Percentiles rank a stretch among this genome's conserved stretches.
These are phyloP conservation scores for Lasioglossum malachurum DNA, from an alignment of 2,888 invertebrate genomes.

Conservation along the genomic window DNA sequence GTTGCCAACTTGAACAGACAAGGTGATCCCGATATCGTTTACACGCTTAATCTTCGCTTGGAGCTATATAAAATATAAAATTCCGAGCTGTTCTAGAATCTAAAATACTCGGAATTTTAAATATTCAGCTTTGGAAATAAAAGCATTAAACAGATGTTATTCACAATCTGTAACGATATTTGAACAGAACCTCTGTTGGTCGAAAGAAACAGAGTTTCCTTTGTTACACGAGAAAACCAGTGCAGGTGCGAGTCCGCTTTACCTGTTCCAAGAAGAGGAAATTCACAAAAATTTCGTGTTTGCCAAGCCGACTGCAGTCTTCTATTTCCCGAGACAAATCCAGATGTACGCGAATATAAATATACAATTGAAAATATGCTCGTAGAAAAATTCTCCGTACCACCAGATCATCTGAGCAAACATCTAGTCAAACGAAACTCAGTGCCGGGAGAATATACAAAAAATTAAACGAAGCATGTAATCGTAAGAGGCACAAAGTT, in stretches of 20 bases:
- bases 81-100: not conserved
- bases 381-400: no score
- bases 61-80: not conserved
- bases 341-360: not conserved
- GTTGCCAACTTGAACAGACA: not conserved
- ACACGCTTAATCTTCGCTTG: not conserved
- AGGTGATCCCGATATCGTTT: not conserved
- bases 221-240: slow-evolving; percentile 48
- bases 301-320: slow-evolving; percentile 13
- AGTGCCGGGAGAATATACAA: not conserved
- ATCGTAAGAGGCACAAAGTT: not conserved
- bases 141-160: not conserved
- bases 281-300: slow-evolving; percentile 41
- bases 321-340: slow-evolving; percentile 24
- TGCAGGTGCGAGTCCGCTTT: slow-evolving; percentile 53
- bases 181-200: slow-evolving; percentile 12
- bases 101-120: not conserved
- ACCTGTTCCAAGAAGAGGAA: slow-evolving; percentile 41
- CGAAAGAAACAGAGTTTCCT: slow-evolving; percentile 24
- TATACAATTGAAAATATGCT: no score
- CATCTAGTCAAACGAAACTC: no score
- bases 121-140: not conserved
- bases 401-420: no score
- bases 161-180: slow-evolving; percentile 32
- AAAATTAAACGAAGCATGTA: not conserved